phyloP scores from a whole-genome alignment of 2,888 invertebrate genomes.

The Xanthia icteritia region DNA sequence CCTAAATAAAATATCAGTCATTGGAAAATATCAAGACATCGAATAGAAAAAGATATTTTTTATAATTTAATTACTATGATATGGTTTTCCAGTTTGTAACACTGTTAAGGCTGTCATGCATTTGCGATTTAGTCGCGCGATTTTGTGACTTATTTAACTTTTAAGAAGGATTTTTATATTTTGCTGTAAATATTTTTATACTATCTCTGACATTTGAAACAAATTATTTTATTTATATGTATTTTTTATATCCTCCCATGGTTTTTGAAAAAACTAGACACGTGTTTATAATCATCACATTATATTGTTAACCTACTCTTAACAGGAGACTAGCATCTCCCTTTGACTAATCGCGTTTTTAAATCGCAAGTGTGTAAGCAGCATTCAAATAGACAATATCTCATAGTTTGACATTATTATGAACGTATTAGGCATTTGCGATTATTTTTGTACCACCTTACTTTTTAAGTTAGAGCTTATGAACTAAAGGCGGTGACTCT shows the following conservation, averaged over 20 bases:
- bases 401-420: conserved; percentile 31
- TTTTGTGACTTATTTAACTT: conserved; percentile 25
- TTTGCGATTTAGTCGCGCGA: conserved; percentile 41
- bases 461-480: conserved; percentile 25
- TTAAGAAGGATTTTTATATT: not conserved
- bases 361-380: conserved; percentile 46
- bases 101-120: conserved; percentile 31
- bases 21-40: conserved; percentile 48
- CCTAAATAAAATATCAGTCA: conserved; percentile 43
- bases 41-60: conserved; percentile 43
- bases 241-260: not conserved
- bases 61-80: conserved; percentile 27
- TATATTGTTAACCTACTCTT: not conserved
- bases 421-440: conserved; percentile 49
- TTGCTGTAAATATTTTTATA: conserved; percentile 23
- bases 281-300: conserved; percentile 14
- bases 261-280: not conserved
- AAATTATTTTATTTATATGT: not conserved
- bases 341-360: conserved; percentile 18
- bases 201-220: not conserved
- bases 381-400: conserved; percentile 14
- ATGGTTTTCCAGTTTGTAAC: conserved; percentile 42
- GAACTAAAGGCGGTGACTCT: conserved; percentile 10
- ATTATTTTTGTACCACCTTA: conserved; percentile 58
- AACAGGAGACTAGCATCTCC: not conserved